Percentiles rank a stretch among this genome's conserved stretches.
Conservation (phyloP, 1,140 invertebrate species). For the Pemphigus obesinymphae region DNA sequence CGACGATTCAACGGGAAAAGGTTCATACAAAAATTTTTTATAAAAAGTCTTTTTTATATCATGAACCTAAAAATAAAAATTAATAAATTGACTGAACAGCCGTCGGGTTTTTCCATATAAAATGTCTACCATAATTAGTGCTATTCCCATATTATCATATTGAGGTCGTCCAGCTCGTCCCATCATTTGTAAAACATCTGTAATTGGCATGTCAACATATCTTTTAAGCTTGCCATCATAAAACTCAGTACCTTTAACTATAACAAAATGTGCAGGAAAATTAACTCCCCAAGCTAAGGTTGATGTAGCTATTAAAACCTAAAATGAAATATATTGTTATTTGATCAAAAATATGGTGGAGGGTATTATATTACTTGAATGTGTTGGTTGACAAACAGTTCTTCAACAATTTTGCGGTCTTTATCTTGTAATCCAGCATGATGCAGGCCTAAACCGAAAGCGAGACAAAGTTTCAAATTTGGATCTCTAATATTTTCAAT, state of each 20-base stretch:
- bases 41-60: constrained; percentile 99
- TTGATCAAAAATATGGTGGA: neutral
- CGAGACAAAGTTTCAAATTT: constrained; percentile 88
- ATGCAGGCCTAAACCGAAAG: constrained; percentile 97
- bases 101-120: neutral
- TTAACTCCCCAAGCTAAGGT: constrained; percentile 99
- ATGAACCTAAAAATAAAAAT: constrained; percentile 61
- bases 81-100: neutral
- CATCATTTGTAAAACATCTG: constrained; percentile 99
- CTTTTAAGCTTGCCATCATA: constrained; percentile 94
- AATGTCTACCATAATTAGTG: constrained; percentile 74
- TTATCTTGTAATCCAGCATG: constrained; percentile 91
- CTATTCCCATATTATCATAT: constrained; percentile 91
- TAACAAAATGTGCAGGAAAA: constrained; percentile 89
- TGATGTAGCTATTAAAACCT: constrained; percentile 93
- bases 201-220: constrained; percentile 99
- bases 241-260: constrained; percentile 90
- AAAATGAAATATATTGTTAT: constrained; percentile 30
- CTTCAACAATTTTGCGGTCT: constrained; percentile 87
- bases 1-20: constrained; percentile 97
- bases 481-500: constrained; percentile 75
- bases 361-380: constrained; percentile 69
- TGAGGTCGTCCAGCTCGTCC: constrained; percentile 93
- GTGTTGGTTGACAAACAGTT: constrained; percentile 93
- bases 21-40: constrained; percentile 98